A percentile compares a stretch with the other conserved stretches of the same genome.
These are phyloP conservation scores for Trialeurodes vaporariorum DNA, from an alignment of 1,140 invertebrate genomes.

Conservation along the genomic window DNA sequence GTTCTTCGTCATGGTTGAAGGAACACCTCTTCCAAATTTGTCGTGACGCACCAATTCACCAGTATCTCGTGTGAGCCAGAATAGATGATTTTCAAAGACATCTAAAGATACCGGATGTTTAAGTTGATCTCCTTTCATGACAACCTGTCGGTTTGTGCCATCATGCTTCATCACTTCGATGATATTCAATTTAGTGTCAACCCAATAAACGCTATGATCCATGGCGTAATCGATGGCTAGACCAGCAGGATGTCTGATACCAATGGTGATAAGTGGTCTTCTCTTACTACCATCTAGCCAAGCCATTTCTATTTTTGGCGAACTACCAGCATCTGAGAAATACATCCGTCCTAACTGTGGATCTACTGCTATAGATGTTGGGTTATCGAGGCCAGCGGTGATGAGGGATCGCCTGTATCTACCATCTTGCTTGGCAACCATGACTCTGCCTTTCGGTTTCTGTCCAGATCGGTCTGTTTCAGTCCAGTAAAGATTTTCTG, in stretches of 20 bases:
- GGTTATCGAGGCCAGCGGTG: conserved; percentile 50
- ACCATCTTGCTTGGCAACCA: conserved; percentile 81
- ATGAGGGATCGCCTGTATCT: conserved; percentile 68
- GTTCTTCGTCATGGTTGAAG: conserved; percentile 62
- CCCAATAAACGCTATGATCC: conserved; percentile 87
- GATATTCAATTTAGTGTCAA: conserved; percentile 83
- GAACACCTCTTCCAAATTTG: conserved; percentile 92
- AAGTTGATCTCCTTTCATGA: conserved; percentile 54
- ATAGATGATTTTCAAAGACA: conserved; percentile 83
- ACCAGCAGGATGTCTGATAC: conserved; percentile 72
- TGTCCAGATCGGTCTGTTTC: conserved; percentile 65
- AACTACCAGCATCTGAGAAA: conserved; percentile 77
- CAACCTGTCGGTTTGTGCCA: conserved; percentile 60
- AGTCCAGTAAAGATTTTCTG: conserved; percentile 88
- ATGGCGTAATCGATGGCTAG: conserved; percentile 81
- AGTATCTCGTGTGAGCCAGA: conserved; percentile 73
- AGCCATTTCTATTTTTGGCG: conserved; percentile 74
- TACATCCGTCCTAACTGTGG: conserved; percentile 73
- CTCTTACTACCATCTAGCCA: conserved; percentile 94
- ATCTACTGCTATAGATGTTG: conserved; percentile 76
- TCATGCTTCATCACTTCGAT: conserved; percentile 83
- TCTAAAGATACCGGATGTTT: conserved; percentile 78
- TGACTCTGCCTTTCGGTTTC: conserved; percentile 59
- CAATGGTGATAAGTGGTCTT: conserved; percentile 60
- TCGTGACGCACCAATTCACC: conserved; percentile 79